Base-by-base conservation (phyloP, 1,140 invertebrate genomes). In the Neodiprion pinetum region DNA sequence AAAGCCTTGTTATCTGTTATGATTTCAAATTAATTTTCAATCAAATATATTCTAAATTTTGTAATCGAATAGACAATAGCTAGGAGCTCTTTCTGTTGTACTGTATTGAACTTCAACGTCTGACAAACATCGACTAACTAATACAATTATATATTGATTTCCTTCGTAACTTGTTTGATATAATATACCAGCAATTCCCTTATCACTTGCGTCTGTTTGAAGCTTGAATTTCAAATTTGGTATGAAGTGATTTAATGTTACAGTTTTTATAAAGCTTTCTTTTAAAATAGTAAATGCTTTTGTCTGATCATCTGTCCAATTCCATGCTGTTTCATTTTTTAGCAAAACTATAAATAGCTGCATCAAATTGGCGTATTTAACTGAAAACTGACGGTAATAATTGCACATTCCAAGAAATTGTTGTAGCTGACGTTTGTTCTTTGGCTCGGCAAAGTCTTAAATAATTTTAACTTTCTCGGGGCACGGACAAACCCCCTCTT, bases 321-420 rank as follows among this genome's bases (percentile, higher is more conserved):
- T 75, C 74, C 74, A 72, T 47, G 40, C 17, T 3, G 17, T 40
- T 5, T 61, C 40, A 61, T 67, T 17, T 40, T 50, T 49, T 9
- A 85, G 69, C 47, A 86, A 70, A 7, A 80, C 21, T 17, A 75
- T 76, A 11, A 86, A 74, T 1, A 78, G 80, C 11, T 47, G 12
- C 9, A 79, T 79, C 47, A 28, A 12, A 70, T 74, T 50, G 28
- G 72, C 76, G 75, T 82, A 81, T 72, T 79, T 72, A 9, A 76
- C 67, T 47, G 76, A 75, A 75, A 86, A 88, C 65, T 77, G 48
- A 47, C 84, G 70, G 71, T 86, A 88, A 77, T 76, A 86, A 66
- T 80, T 80, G 69, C 84, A 81, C 1, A 86, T 50, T 0, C 85
- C 83, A 9, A 87, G 67, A 79, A 86, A 87, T 10, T 75, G 73